Base-by-base conservation (phyloP, 2,797 vertebrate genomes). In the Harpagifer antarcticus region DNA sequence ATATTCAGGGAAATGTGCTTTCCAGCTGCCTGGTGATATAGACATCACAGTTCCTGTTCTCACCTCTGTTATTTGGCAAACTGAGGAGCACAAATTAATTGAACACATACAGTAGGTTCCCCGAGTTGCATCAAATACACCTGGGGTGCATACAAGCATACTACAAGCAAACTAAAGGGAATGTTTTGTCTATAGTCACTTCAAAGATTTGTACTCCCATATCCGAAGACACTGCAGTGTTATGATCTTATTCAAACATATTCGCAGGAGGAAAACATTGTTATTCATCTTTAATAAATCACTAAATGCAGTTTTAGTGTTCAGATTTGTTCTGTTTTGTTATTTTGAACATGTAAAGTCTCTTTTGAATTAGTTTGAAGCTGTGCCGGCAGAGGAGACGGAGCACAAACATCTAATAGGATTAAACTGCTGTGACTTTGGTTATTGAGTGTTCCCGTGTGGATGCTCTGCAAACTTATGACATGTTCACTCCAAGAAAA, bases 11-110 rank as follows among this genome's bases (percentile, higher is more conserved):
- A 43, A 77, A 82, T 74, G 20, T 66, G 19, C 49, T 66, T 83
- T 37, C 27, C 15, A 3, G n/a, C 23, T 43, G 15, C 37, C 68
- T 67, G 59, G 78, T 81, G 66, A 84, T 71, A 58, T 80, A 66
- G 66, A 56, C 60, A 70, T 85, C 77, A 64, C 40, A 53, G 60
- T 17, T 62, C 6, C 8, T 40, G 19, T 53, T 42, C 33, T 48
- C 19, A 23, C 23, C 42, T 52, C 14, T 42, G 42, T 64, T 72
- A 33, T 55, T 43, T 23, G 31, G 45, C 45, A 65, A 68, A 40
- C 45, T 64, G 37, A 53, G 62, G n/a, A 55, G 33, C 19, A 19
- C 65, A 76, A 40, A 23, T 48, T 45, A 69, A 79, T 59, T 69
- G 20, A 82, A 70, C 68, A 45, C 40, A 52, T 44, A 58, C 2